A percentile compares a stretch with the other conserved stretches of the same genome.
Conservation (phyloP, 2,113 vertebrate genomes). For the Sinocyclocheilus grahami region DNA sequence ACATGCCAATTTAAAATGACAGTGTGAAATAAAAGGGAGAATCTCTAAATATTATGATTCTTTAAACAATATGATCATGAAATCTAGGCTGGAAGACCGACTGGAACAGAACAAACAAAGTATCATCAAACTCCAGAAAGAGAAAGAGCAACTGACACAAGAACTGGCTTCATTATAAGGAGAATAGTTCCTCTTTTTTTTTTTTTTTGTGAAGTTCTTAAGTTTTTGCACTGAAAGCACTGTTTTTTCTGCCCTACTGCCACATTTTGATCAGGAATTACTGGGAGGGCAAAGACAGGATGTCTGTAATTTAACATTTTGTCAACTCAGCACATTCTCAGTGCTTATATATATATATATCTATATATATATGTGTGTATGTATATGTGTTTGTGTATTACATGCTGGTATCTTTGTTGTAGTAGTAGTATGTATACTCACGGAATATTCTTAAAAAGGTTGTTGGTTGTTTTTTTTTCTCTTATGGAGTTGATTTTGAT, state of each 20-base stretch:
- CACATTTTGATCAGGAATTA: neutral
- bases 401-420: neutral
- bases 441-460: slow-evolving; percentile 4
- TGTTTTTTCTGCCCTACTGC: neutral
- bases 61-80: neutral
- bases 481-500: neutral
- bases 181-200: slow-evolving; percentile 20
- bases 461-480: neutral
- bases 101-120: slow-evolving; percentile 92
- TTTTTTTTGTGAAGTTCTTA: neutral
- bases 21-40: slow-evolving; percentile 21
- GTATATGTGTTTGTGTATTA: no score
- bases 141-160: slow-evolving; percentile 86
- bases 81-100: slow-evolving; percentile 88
- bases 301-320: neutral
- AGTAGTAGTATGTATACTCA: neutral
- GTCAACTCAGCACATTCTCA: neutral
- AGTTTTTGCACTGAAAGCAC: slow-evolving; percentile 2
- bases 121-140: slow-evolving; percentile 83
- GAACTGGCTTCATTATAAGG: slow-evolving; percentile 83
- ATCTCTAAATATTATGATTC: neutral
- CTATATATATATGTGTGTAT: no score
- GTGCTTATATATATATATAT: no score
- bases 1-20: neutral
- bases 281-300: neutral